Evolutionary conservation across 2,113 vertebrate genomes (phyloP).

Genomic region (Ictalurus punctatus): DNA sequence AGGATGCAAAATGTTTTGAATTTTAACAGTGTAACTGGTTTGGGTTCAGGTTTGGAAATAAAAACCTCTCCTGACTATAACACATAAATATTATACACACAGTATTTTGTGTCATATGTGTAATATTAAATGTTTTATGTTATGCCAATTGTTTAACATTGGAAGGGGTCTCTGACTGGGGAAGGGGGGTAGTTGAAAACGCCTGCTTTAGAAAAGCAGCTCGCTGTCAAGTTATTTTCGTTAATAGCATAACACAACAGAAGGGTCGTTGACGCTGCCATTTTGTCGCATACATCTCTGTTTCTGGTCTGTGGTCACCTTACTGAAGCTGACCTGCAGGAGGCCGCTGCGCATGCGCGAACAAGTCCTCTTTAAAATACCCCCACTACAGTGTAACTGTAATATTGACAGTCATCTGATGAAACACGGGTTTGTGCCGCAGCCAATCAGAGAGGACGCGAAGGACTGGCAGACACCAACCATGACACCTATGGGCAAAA

Average conservation of each 20-base stretch:
- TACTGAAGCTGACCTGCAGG: conserved; percentile 66
- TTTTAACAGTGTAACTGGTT: background rate
- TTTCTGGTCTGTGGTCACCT: conserved; percentile 68
- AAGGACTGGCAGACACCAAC: conserved; percentile 48
- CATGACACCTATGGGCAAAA: conserved; percentile 43
- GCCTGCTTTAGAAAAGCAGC: background rate
- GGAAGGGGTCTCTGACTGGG: no score
- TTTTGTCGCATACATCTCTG: conserved; percentile 69
- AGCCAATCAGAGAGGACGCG: conserved; percentile 60
- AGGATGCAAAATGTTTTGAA: background rate
- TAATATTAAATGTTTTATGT: background rate
- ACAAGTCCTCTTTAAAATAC: conserved; percentile 72
- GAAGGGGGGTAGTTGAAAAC: background rate
- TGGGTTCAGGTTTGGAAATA: background rate
- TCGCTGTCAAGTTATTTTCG: background rate
- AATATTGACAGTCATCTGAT: conserved; percentile 68
- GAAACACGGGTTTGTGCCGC: conserved; percentile 72
- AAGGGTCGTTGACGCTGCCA: conserved; percentile 35
- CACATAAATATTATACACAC: background rate
- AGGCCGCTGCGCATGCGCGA: conserved; percentile 68
- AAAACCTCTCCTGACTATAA: background rate
- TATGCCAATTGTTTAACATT: background rate
- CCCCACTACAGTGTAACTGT: conserved; percentile 49
- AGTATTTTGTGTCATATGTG: background rate
- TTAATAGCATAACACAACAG: background rate